Evolutionary conservation across 2,797 vertebrate genomes (phyloP).

Genomic region (Psittacula echo): DNA sequence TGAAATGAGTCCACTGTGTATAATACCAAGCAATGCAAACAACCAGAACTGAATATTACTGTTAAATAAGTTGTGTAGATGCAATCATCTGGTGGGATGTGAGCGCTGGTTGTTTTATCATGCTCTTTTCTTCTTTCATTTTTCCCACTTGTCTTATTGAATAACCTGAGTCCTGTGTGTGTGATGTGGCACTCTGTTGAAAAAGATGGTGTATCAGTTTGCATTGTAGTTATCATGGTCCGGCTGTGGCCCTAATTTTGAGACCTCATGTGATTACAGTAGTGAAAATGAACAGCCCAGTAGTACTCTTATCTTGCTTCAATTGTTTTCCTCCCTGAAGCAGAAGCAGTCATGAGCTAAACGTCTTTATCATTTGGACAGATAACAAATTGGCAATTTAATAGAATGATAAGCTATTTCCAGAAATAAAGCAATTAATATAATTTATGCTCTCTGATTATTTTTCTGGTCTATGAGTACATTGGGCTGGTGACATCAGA

Average conservation of each 20-base stretch:
- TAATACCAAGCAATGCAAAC: not conserved
- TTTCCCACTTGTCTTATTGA: not conserved
- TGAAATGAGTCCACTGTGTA: not conserved
- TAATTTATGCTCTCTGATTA: not conserved
- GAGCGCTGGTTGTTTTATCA: not conserved
- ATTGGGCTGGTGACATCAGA: not conserved
- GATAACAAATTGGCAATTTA: not conserved
- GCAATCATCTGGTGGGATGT: not conserved
- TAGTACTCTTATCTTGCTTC: not conserved
- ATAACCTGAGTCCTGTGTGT: not conserved
- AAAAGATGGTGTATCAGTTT: not conserved
- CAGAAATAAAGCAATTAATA: not conserved
- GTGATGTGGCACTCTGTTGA: not conserved
- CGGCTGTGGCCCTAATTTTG: not conserved
- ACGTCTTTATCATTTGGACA: not conserved
- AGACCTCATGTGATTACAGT: not conserved
- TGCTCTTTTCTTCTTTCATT: not conserved
- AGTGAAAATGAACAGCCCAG: not conserved
- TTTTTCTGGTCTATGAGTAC: not conserved
- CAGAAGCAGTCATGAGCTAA: not conserved
- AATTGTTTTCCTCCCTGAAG: not conserved
- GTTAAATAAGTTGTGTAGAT: not conserved
- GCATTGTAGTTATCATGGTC: not conserved
- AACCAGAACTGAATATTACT: not conserved
- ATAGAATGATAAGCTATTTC: not conserved